Evolutionary conservation across 2,113 vertebrate genomes (phyloP), one percentile per base, ranked within the genome.

Genomic region (Ancistrus triradiatus): DNA sequence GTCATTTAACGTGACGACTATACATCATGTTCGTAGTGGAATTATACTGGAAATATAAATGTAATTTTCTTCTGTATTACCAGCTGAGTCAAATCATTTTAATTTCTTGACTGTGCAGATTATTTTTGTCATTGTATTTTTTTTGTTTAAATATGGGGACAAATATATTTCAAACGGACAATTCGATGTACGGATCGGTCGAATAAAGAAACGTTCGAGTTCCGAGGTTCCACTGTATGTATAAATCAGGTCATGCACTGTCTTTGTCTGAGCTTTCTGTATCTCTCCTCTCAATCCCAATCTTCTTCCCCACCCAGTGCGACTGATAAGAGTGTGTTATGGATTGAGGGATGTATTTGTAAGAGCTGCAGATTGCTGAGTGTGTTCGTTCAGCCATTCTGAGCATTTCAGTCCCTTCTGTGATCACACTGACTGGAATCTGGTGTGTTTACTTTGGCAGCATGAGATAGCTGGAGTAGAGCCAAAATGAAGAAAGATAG

Each of bases 371-470:
- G 25, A 42, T 63, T 49, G 51, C 60, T 55, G 59, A 40, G 31
- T 55, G 31, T 55, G 51, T 66, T 66, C 57, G 21, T 59, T 46
- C 57, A 46, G 57, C 63, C 37, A 53, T 49, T 50, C 28, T 37
- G 33, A 50, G 10, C 13, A 28, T 51, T 42, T 62, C 50, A 62
- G 58, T 50, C 37, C 14, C 51, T 38, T 17, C 58, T 67, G 62
- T 62, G 50, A 68, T 63, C 53, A 55, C 59, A 42, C 58, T 40
- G 48, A 50, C 59, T 59, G 58, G 52, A 43, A 50, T 46, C 53
- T 53, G 68, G 47, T 70, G 42, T 48, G 52, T 68, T 73, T 33
- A 47, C 46, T 48, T 50, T 59, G 68, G 53, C 55, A 31, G 47
- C 24, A 27, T 10, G 7, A 35, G 15, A 22, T 22, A 49, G 37